A percentile compares a stretch with the other conserved stretches of the same genome.
These are phyloP conservation scores for Lerema accius DNA, from an alignment of 1,140 invertebrate species.

Conservation along the genomic window DNA sequence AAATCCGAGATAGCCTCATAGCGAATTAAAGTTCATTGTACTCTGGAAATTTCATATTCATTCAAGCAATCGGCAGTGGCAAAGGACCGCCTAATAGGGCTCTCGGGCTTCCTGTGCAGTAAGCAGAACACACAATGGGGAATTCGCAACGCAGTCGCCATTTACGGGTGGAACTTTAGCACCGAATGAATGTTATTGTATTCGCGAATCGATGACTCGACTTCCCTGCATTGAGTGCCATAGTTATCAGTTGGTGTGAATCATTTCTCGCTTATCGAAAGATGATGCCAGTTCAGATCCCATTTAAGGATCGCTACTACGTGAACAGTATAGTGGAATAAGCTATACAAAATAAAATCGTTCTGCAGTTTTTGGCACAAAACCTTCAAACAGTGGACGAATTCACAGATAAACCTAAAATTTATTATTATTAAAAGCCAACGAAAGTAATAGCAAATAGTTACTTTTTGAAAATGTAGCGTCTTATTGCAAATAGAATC, in stretches of 20 bases:
- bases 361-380: too few species aligned
- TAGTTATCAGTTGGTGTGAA: constrained; percentile 16
- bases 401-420: too few species aligned
- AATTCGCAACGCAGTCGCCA: constrained; percentile 24
- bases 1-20: constrained; percentile 1
- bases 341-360: too few species aligned
- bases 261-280: constrained; percentile 8
- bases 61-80: constrained; percentile 26
- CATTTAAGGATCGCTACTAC: too few species aligned
- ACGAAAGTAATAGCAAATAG: too few species aligned
- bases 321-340: too few species aligned
- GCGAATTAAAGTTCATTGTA: constrained; percentile 19
- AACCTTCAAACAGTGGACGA: too few species aligned
- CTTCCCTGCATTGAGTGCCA: constrained; percentile 16
- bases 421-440: too few species aligned
- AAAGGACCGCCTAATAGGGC: constrained; percentile 32
- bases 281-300: background rate
- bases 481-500: too few species aligned
- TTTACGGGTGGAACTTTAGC: constrained; percentile 30
- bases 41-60: constrained; percentile 29
- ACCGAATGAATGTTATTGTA: constrained; percentile 30
- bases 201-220: constrained; percentile 31
- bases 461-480: too few species aligned
- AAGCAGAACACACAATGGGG: constrained; percentile 30
- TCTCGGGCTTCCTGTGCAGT: constrained; percentile 26